These are phyloP conservation scores for Galeopsomyia nigrocyanea DNA, from an alignment of 2,888 invertebrate genomes.

Conservation along the genomic window DNA sequence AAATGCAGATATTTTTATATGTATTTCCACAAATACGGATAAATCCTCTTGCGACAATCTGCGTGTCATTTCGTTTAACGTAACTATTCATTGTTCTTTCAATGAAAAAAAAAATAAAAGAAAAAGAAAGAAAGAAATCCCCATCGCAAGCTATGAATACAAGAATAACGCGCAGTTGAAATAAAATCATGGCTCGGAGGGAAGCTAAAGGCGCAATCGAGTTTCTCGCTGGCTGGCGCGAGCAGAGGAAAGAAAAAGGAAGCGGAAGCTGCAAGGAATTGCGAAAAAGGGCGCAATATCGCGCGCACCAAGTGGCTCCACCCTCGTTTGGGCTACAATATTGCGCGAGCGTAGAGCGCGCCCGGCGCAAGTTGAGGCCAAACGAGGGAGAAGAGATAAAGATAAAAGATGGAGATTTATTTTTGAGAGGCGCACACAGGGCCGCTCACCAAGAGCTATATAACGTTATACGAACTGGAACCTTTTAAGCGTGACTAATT, in stretches of 20 bases:
- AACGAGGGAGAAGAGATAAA: constrained; percentile 21
- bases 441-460: neutral
- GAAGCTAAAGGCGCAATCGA: neutral
- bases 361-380: neutral
- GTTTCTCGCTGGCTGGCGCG: neutral
- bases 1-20: too few relatives aligned
- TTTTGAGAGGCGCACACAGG: neutral
- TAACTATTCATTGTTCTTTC: too few relatives aligned
- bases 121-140: too few relatives aligned
- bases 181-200: neutral
- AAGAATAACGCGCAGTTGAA: too few relatives aligned
- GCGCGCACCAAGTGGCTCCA: constrained; percentile 33
- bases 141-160: too few relatives aligned
- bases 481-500: constrained; percentile 31
- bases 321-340: constrained; percentile 1
- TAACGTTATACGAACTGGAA: too few relatives aligned
- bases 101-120: too few relatives aligned
- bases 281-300: constrained; percentile 29
- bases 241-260: neutral
- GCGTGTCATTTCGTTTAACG: too few relatives aligned
- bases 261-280: neutral
- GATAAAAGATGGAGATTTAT: constrained; percentile 40
- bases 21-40: too few relatives aligned
- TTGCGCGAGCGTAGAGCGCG: neutral
- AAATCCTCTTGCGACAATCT: too few relatives aligned